Evolutionary conservation across 2,888 invertebrate species (phyloP).

Genomic region (Heliconius ismenius): DNA sequence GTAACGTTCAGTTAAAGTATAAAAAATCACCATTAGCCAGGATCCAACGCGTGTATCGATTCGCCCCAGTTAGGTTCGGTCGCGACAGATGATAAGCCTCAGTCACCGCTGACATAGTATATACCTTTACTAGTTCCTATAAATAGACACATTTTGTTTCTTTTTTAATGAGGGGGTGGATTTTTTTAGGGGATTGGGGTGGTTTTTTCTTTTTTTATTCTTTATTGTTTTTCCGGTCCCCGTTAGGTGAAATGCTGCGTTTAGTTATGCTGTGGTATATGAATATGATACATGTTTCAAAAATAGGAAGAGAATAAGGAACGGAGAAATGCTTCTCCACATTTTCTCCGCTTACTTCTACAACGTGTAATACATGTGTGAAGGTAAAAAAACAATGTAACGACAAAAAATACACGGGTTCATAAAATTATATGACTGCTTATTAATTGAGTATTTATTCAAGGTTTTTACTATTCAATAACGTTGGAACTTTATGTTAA

Average conservation of each 20-base stretch:
- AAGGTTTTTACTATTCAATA: constrained; percentile 16
- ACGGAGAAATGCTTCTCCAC: background rate
- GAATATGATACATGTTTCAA: background rate
- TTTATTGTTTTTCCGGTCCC: too few species aligned
- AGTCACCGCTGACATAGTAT: background rate
- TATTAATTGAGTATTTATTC: constrained; percentile 16
- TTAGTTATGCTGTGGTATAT: too few species aligned
- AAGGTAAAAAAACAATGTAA: background rate
- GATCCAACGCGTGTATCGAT: constrained; percentile 45
- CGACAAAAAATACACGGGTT: constrained; percentile 13
- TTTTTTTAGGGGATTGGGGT: background rate
- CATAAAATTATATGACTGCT: background rate
- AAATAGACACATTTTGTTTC: background rate
- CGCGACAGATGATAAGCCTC: constrained; percentile 36
- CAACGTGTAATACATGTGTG: background rate
- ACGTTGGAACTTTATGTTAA: constrained; percentile 1
- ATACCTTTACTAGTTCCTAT: background rate
- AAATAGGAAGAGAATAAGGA: background rate
- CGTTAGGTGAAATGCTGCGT: too few species aligned
- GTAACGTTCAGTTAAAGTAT: too few species aligned
- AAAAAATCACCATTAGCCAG: background rate
- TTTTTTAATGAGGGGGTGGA: background rate
- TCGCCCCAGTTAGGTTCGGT: constrained; percentile 42
- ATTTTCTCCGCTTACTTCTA: background rate
- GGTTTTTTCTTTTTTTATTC: background rate